Conservation (phyloP, 2,797 vertebrate genomes). For the Muscicapa comitata region DNA sequence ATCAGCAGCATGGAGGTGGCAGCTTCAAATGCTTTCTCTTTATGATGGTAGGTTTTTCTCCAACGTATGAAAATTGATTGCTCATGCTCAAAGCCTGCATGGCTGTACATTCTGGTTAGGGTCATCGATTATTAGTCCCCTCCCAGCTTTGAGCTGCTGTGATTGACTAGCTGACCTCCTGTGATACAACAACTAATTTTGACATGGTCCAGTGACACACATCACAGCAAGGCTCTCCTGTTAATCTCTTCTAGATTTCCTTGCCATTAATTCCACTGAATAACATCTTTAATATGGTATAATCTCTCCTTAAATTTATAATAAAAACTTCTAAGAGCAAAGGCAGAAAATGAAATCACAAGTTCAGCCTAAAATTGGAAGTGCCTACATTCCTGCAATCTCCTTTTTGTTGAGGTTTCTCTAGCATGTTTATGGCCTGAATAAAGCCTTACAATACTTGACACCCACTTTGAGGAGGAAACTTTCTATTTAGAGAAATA, state of each 20-base stretch:
- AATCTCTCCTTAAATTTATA: constrained; percentile 6
- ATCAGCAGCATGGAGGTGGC: neutral
- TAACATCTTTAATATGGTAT: neutral
- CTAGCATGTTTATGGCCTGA: neutral
- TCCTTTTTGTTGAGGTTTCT: neutral
- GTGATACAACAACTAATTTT: neutral
- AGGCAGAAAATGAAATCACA: neutral
- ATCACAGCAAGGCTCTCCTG: neutral
- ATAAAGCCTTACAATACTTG: neutral
- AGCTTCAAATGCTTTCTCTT: neutral
- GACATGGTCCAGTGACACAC: neutral
- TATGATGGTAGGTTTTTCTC: neutral
- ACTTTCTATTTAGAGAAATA: neutral
- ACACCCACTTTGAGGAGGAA: neutral
- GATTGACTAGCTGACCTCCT: neutral
- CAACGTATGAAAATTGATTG: neutral
- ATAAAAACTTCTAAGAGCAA: neutral
- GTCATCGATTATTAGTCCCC: neutral
- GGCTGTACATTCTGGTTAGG: neutral
- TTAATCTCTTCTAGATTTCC: constrained; percentile 20
- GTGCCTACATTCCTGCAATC: neutral
- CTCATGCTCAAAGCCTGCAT: neutral
- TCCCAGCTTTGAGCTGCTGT: neutral
- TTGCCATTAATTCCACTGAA: neutral
- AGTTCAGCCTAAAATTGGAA: neutral